Evolutionary conservation across 2,888 invertebrate species (phyloP).

Genomic region (Harpagoxenus sublaevis): DNA sequence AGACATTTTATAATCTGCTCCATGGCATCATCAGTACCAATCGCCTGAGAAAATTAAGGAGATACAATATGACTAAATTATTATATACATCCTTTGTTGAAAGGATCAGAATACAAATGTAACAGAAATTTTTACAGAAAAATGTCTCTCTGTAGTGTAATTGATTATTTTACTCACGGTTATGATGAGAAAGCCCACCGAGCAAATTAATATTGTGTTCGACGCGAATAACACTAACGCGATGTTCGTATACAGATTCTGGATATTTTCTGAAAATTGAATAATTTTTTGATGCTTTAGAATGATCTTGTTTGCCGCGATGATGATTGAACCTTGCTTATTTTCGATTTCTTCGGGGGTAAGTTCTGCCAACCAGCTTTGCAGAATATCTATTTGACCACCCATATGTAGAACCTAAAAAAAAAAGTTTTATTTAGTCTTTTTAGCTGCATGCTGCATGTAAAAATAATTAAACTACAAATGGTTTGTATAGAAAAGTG

Average conservation of each 20-base stretch:
- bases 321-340: neutral
- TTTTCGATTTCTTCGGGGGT: neutral
- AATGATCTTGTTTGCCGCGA: neutral
- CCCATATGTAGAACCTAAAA: conserved; percentile 6
- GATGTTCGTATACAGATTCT: conserved; percentile 56
- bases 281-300: conserved; percentile 63
- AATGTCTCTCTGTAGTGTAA: neutral
- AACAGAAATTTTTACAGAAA: neutral
- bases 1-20: conserved; percentile 18
- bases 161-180: neutral
- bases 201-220: conserved; percentile 52
- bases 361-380: neutral
- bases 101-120: neutral
- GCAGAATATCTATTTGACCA: conserved; percentile 19
- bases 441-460: neutral
- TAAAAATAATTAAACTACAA: neutral
- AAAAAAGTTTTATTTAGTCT: neutral
- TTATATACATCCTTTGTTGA: neutral
- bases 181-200: conserved; percentile 36
- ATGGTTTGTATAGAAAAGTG: neutral
- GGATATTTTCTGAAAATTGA: conserved; percentile 57
- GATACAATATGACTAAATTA: neutral
- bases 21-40: conserved; percentile 5
- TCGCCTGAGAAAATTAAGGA: neutral
- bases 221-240: conserved; percentile 56